phyloP scores from a whole-genome alignment of 2,797 vertebrate species.

The Dallia pectoralis region DNA sequence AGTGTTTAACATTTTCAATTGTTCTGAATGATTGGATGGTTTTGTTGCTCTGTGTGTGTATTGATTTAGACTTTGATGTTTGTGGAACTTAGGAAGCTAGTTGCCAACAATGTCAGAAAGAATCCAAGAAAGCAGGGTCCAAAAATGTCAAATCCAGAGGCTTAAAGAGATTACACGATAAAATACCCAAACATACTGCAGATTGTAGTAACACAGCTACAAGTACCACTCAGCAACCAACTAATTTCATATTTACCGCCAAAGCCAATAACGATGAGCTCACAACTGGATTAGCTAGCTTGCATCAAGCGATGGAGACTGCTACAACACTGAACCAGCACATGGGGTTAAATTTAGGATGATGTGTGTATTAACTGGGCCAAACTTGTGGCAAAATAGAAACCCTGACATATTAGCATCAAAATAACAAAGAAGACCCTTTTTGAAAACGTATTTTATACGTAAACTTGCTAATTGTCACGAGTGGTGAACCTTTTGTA shows the following conservation, averaged over 20 bases:
- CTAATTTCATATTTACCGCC: not conserved
- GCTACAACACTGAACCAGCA: slow-evolving; percentile 17
- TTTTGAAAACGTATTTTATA: slow-evolving; percentile 17
- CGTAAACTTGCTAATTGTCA: slow-evolving; percentile 12
- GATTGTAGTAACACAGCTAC: not conserved
- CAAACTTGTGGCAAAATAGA: slow-evolving; percentile 13
- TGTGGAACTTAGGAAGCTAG: too few relatives aligned
- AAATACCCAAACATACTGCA: not conserved
- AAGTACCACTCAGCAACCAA: not conserved
- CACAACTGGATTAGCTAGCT: not conserved
- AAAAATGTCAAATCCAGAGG: not conserved
- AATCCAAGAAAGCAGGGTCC: too few relatives aligned
- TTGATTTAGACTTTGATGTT: too few relatives aligned
- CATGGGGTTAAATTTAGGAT: slow-evolving; percentile 11
- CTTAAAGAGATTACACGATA: not conserved
- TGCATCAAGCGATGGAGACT: not conserved
- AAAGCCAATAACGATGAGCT: not conserved
- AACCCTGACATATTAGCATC: slow-evolving; percentile 14
- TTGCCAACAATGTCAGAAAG: too few relatives aligned
- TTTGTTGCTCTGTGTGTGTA: too few relatives aligned
- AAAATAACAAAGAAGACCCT: slow-evolving; percentile 25
- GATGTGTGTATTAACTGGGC: slow-evolving; percentile 9
- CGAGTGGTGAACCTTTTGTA: too few relatives aligned
- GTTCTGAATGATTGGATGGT: too few relatives aligned
- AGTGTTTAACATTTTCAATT: too few relatives aligned